Conservation (phyloP, 2,113 vertebrate genomes). For the Nycticebus coucang region DNA sequence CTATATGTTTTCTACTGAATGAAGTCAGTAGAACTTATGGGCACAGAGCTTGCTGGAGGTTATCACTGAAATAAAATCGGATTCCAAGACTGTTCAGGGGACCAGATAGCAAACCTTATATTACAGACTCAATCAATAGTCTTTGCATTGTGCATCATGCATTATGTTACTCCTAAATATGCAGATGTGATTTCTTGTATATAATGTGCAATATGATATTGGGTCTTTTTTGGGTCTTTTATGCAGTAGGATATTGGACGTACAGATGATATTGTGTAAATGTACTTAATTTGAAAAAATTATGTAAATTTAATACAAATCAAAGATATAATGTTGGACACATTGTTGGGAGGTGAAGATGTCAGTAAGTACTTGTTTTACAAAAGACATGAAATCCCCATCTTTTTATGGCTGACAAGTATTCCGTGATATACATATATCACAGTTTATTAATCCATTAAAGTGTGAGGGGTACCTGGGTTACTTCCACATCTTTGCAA, state of each 20-base stretch:
- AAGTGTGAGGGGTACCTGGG: too few species aligned
- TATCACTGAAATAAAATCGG: neutral
- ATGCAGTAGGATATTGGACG: too few species aligned
- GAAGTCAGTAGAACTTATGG: neutral
- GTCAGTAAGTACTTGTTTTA: neutral
- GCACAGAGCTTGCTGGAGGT: neutral
- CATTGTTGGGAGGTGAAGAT: neutral
- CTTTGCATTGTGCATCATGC: neutral
- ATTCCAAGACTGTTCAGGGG: neutral
- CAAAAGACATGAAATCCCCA: too few species aligned
- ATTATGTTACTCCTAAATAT: neutral
- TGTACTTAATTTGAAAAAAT: neutral
- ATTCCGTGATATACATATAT: too few species aligned
- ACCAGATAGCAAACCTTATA: neutral
- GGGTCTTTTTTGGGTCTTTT: too few species aligned
- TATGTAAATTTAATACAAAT: neutral
- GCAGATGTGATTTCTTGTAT: neutral
- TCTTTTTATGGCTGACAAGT: too few species aligned
- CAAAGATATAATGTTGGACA: neutral
- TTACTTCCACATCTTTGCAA: too few species aligned
- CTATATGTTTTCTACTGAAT: neutral
- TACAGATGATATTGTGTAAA: neutral
- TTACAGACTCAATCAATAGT: neutral
- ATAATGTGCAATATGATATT: neutral
- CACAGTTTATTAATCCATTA: too few species aligned